Conservation (phyloP, 2,113 vertebrate species). For the Prionailurus viverrinus region DNA sequence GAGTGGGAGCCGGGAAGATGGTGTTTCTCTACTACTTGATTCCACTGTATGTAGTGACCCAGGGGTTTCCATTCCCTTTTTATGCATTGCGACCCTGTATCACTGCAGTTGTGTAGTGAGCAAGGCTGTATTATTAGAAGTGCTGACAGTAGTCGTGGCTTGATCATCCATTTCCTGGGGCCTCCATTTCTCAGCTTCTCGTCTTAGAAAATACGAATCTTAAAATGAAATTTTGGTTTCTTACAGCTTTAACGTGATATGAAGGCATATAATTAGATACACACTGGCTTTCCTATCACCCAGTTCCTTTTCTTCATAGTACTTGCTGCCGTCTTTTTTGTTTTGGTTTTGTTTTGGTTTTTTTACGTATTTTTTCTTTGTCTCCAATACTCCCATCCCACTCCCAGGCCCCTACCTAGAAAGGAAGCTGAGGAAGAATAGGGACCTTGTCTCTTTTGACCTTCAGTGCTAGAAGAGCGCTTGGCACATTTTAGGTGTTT, state of each 20-base stretch:
- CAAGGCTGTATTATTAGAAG: not conserved
- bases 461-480: not conserved
- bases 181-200: not conserved
- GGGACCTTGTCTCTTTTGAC: not conserved
- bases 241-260: not conserved
- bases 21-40: not conserved
- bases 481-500: not conserved
- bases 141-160: not conserved
- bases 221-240: not conserved
- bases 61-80: rapidly evolving
- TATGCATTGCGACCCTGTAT: rapidly evolving
- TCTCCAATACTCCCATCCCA: not conserved
- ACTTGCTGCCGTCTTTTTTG: not conserved
- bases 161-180: not conserved
- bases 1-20: not conserved
- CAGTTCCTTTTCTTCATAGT: not conserved
- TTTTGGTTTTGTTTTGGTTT: not conserved
- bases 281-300: not conserved
- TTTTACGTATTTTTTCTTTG: not conserved
- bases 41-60: rapidly evolving
- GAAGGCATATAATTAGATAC: not conserved
- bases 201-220: not conserved
- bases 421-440: not conserved
- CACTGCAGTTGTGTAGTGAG: too few relatives aligned
- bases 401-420: not conserved